Percentiles rank a stretch among this genome's conserved stretches.
These are phyloP conservation scores for Trisateles emortualis DNA, from an alignment of 2,888 invertebrate species.

Conservation along the genomic window DNA sequence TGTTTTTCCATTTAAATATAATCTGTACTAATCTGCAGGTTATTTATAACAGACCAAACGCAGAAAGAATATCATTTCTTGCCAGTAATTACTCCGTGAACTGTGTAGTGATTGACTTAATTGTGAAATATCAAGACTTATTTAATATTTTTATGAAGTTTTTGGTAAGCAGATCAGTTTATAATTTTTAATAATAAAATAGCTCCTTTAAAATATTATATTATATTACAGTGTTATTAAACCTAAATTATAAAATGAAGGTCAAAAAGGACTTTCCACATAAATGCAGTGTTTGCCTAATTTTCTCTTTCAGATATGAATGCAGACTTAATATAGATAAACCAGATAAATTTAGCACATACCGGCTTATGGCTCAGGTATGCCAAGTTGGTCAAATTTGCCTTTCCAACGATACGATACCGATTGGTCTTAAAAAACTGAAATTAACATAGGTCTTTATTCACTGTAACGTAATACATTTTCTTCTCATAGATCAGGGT, in stretches of 20 bases:
- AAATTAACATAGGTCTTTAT: too few relatives aligned
- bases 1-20: conserved; percentile 27
- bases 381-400: too few relatives aligned
- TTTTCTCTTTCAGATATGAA: background rate
- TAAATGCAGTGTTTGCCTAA: background rate
- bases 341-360: too few relatives aligned
- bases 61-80: conserved; percentile 18
- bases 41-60: conserved; percentile 18
- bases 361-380: too few relatives aligned
- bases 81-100: conserved; percentile 8
- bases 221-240: too few relatives aligned
- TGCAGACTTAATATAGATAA: background rate
- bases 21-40: too few relatives aligned
- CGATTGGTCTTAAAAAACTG: too few relatives aligned
- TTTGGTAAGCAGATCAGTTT: conserved; percentile 28
- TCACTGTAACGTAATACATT: too few relatives aligned
- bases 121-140: background rate
- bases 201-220: too few relatives aligned
- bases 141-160: background rate
- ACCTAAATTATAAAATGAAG: conserved; percentile 32
- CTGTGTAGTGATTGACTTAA: conserved; percentile 16
- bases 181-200: background rate
- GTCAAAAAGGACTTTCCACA: conserved; percentile 32
- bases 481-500: too few relatives aligned
- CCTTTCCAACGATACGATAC: too few relatives aligned